Conservation (phyloP, 2,113 vertebrate species). For the Pygoscelis antarcticus region DNA sequence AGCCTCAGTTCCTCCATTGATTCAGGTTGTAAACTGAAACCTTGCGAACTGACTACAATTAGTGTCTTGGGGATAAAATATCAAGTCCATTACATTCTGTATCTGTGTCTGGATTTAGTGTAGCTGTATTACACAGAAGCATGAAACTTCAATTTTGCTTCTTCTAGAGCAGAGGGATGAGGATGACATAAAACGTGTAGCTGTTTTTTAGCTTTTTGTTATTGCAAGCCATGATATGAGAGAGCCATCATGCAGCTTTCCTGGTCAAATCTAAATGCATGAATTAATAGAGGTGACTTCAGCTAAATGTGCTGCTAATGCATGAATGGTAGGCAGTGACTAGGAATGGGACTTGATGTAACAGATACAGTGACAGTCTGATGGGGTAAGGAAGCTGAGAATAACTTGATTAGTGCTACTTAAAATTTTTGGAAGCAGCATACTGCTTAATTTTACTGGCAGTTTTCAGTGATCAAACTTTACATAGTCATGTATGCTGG, state of each 20-base stretch:
- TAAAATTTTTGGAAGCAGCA: not conserved
- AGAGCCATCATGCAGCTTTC: not conserved
- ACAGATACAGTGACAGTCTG: not conserved
- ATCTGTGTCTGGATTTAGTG: not conserved
- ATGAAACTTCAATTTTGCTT: not conserved
- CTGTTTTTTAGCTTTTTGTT: not conserved
- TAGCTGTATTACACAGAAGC: not conserved
- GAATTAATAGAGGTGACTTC: not conserved
- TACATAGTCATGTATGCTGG: not conserved
- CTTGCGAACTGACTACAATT: not conserved
- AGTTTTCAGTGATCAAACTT: not conserved
- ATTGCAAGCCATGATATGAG: not conserved
- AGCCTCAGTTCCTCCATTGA: slow-evolving; percentile 19
- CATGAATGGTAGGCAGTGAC: not conserved
- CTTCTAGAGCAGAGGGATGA: not conserved
- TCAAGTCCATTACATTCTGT: not conserved
- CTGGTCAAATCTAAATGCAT: not conserved
- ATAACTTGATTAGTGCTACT: not conserved
- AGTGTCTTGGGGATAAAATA: slow-evolving; percentile 14
- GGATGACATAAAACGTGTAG: not conserved
- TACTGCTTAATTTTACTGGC: not conserved
- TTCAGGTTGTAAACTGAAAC: slow-evolving; percentile 11
- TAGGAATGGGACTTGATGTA: not conserved
- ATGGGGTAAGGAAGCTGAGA: not conserved
- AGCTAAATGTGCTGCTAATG: not conserved